Conservation (phyloP, 2,113 vertebrate species). For the Reinhardtius hippoglossoides region DNA sequence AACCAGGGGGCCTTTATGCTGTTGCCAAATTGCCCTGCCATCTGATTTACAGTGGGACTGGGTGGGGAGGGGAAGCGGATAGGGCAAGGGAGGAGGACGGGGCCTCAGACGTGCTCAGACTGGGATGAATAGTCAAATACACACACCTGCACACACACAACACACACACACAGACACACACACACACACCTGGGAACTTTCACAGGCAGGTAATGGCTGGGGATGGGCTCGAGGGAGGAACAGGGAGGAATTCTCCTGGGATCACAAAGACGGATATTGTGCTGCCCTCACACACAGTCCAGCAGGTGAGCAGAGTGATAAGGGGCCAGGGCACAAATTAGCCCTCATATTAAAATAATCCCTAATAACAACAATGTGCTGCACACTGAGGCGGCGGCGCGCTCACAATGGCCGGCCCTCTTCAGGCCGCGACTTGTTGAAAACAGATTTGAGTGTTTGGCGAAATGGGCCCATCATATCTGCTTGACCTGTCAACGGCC, state of each 20-base stretch:
- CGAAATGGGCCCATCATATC: constrained; percentile 50
- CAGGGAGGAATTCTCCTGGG: constrained; percentile 69
- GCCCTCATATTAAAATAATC: constrained; percentile 74
- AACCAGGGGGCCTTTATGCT: constrained; percentile 73
- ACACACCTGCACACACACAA: constrained; percentile 75
- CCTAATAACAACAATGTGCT: constrained; percentile 70
- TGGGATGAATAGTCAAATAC: constrained; percentile 55
- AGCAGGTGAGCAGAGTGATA: constrained; percentile 73
- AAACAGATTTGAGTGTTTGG: constrained; percentile 64
- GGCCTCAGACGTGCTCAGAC: constrained; percentile 47
- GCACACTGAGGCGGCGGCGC: background rate
- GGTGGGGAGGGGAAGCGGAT: constrained; percentile 35
- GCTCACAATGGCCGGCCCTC: constrained; percentile 48
- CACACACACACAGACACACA: constrained; percentile 55
- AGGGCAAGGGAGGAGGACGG: constrained; percentile 45
- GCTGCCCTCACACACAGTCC: constrained; percentile 42
- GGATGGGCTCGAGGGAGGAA: constrained; percentile 50
- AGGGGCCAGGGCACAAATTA: constrained; percentile 66
- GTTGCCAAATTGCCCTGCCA: constrained; percentile 78
- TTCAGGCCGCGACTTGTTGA: constrained; percentile 52
- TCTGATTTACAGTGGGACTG: constrained; percentile 78
- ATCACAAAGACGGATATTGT: constrained; percentile 82
- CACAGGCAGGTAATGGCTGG: constrained; percentile 55
- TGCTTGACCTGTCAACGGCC: constrained; percentile 61
- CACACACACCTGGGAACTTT: constrained; percentile 71